Base-by-base conservation (phyloP, 2,888 invertebrate species). In the Endomychus coccineus region DNA sequence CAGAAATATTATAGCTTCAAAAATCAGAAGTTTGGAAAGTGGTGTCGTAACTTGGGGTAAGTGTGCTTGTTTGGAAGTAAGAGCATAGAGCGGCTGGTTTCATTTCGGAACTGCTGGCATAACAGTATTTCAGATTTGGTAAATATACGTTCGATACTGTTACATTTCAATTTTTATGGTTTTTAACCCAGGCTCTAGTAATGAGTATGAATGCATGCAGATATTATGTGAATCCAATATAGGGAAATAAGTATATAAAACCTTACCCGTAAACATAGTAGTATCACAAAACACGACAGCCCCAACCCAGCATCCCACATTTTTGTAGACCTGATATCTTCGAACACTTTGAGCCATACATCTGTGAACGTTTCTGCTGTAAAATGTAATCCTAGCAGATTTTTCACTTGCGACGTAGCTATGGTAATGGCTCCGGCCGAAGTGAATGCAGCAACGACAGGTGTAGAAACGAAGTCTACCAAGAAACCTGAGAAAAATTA, bases 401-500 rank as follows among this genome's bases (percentile, higher is more conserved):
- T 77, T 51, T 80, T 82, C n/a, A 83, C 68, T 61, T 85, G 85
- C 0, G 82, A 77, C 4, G 79, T 77, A 0, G 81, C 81, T 46
- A 84, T 83, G 9, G 83, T 83, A 3, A 83, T 54, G 4, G 84
- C 81, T 0, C 83, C 81, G 0, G 83, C 83, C 1, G 83, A 82
- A 2, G 83, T 83, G 58, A 85, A 83, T 0, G 80, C 83, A 1
- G 78, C 76, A 2, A 83, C 80, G 0, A 84, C 84, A 1, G 84
- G 81, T 1, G 77, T 64, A 1, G 83, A 83, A 3, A 84, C 80
- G 50, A 83, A 82, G 42, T 82, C 79, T 10, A 83, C 77, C 6
- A 84, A 66, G 55, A 83, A 82, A 33, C 83, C 81, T 80, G 64
- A 35, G 42, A 50, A 43, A 27, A 30, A 42, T 3, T 9, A 24